Evolutionary conservation across 2,888 invertebrate genomes (phyloP), one percentile per base, ranked within the genome.

Genomic region (Arrhopalites spinosus): DNA sequence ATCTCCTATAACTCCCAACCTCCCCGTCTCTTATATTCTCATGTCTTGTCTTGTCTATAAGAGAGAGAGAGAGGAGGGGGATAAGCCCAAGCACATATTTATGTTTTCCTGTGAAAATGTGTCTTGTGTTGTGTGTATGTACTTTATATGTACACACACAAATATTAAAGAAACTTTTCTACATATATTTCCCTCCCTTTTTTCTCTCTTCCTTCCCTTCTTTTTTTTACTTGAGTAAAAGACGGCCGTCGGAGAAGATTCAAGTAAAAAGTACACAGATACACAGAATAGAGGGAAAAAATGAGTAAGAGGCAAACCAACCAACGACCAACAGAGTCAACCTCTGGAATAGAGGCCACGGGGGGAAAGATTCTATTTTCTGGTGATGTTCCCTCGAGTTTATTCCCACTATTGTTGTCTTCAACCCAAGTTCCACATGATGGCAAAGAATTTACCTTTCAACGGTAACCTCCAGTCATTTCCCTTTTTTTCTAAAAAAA

Each of bases 331-430:
- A 59, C 59, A 72, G 36, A 61, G 43, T 61, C 61, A 61, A 72
- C 61, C 56, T 72, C 45, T 61, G 61, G 43, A 72, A 72, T 70
- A 50, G 70, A 70, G 70, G 56, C 70, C 70, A 70, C 70, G 36
- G 70, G 53, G 70, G 59, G 30, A 36, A 45, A 61, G 27, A 30
- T 36, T 53, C 50, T 61, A 45, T 61, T 36, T 72, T 72, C 56
- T 72, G 20, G 36, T 56, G 71, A 61, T 61, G 47, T 72, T 61
- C 71, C 56, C 61, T 47, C 71, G 36, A 59, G 20, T 68, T n/a
- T n/a, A n/a, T n/a, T 68, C 50, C 11, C 36, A 11, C 25, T 8
- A 72, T 72, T 61, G n/a, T 45, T 61, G 20, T 20, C 2, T 56
- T 56, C 56, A 72, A 36, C 50, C 50, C 15, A 27, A 43, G 61